Evolutionary conservation across 2,888 invertebrate genomes (phyloP), one percentile per base, ranked within the genome.

Genomic region (Zeuzera pyrina): DNA sequence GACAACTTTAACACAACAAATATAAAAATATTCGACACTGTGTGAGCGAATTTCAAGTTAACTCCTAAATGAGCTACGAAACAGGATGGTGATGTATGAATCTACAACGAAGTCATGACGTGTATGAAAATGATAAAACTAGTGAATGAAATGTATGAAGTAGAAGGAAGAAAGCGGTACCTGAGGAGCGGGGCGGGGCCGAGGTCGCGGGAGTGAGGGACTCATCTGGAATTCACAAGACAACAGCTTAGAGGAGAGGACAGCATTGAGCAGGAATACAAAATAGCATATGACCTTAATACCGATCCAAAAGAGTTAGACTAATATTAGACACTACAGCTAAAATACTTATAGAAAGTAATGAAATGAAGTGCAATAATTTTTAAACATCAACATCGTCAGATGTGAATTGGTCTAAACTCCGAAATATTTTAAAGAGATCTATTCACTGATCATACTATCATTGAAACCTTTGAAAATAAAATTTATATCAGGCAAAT

Each of bases 171-270:
- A 58, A 57, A 56, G 44, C 34, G 57, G 65, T 84, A 83, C 84
- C 84, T 84, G 84, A 77, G 81, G 83, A 78, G 41, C 81, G 83
- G 71, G 77, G 73, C 79, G 79, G 71, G 63, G 78, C 76, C 76
- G 68, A 67, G 62, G 79, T 76, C 72, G 70, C 84, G 66, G 76
- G 83, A 60, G 68, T 76, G 69, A 56, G 73, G 76, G 83, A 84
- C 72, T 81, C 83, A 84, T 84, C 84, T 84, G 84, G 71, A 84
- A 84, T 77, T 65, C 71, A 79, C 62, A 83, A 79, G 66, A 84
- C 70, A 81, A 72, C 62, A 74, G 68, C 70, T 79, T 76, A 81
- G 77, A 78, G 64, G 42, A 42, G 52, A 52, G 47, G 37, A 31
- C 22, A 25, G 25, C 12, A 13, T 12, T 13, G 51, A 59, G 65